These are phyloP conservation scores for Lemur catta DNA, from an alignment of 2,797 vertebrate genomes.

Conservation along the genomic window DNA sequence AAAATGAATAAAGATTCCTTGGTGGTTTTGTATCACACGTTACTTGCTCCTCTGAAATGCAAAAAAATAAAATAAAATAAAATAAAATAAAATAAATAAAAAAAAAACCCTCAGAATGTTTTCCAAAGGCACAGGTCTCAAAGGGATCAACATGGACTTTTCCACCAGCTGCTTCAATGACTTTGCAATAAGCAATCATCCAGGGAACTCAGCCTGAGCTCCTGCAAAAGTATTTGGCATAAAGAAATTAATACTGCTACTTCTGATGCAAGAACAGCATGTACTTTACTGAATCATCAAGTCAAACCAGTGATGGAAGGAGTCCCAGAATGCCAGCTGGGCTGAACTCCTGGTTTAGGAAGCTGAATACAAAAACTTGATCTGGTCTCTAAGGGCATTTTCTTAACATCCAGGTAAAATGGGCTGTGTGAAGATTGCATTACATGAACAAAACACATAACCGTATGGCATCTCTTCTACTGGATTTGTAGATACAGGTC, in stretches of 20 bases:
- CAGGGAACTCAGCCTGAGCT: slow-evolving; percentile 64
- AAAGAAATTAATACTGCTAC: slow-evolving; percentile 68
- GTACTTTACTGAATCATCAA: slow-evolving; percentile 74
- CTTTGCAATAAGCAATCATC: slow-evolving; percentile 64
- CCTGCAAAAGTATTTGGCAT: slow-evolving; percentile 68
- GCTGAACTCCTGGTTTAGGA: slow-evolving; percentile 52
- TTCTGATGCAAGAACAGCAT: slow-evolving; percentile 74
- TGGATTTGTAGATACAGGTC: background rate
- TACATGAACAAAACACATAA: background rate
- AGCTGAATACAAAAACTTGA: slow-evolving; percentile 51
- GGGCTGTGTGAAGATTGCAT: background rate
- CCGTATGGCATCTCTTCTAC: background rate
- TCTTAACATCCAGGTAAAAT: slow-evolving; percentile 47
- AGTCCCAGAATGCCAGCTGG: slow-evolving; percentile 74
- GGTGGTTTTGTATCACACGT: background rate
- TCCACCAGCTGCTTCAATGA: slow-evolving; percentile 72
- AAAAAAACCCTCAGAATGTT: slow-evolving; percentile 48
- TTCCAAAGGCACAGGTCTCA: slow-evolving; percentile 61
- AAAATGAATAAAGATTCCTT: background rate
- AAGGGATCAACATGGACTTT: slow-evolving; percentile 62
- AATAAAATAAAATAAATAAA: too few species aligned
- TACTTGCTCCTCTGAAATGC: slow-evolving; percentile 35
- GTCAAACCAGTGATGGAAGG: slow-evolving; percentile 73
- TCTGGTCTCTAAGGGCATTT: slow-evolving; percentile 46
- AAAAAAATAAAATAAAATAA: background rate